phyloP scores from a whole-genome alignment of 2,888 invertebrate species.

The Callyntrura guangdongensis region DNA sequence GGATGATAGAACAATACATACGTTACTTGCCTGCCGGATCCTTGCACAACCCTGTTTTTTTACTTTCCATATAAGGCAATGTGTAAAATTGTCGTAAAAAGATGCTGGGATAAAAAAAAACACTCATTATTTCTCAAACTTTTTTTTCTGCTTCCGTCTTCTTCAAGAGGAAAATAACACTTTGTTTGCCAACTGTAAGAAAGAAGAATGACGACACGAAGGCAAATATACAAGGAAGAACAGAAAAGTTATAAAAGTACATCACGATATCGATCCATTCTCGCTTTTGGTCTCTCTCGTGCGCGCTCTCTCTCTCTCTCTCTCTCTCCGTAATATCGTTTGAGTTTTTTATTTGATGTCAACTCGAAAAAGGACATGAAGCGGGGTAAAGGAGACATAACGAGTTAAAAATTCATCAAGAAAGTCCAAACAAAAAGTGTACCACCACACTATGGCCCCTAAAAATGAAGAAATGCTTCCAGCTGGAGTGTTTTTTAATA shows the following conservation, averaged over 20 bases:
- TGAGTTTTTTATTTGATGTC: slow-evolving; percentile 50
- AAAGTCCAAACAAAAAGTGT: slow-evolving; percentile 64
- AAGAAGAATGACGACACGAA: neutral
- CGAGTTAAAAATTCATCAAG: slow-evolving; percentile 72
- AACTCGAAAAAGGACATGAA: slow-evolving; percentile 53
- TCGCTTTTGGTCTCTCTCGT: slow-evolving; percentile 17
- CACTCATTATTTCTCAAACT: slow-evolving; percentile 51
- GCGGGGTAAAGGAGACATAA: slow-evolving; percentile 48
- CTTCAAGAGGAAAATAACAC: neutral
- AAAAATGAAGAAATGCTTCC: slow-evolving; percentile 25
- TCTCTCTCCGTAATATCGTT: neutral
- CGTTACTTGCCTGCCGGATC: neutral
- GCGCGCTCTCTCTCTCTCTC: no score
- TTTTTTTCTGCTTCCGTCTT: slow-evolving; percentile 31
- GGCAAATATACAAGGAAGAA: neutral
- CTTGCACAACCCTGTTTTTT: slow-evolving; percentile 15
- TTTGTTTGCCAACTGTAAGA: slow-evolving; percentile 28
- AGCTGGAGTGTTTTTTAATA: slow-evolving; percentile 2
- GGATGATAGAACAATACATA: neutral
- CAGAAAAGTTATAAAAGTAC: slow-evolving; percentile 9
- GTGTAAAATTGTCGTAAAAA: slow-evolving; percentile 44
- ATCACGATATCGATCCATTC: slow-evolving; percentile 64
- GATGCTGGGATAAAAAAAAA: slow-evolving; percentile 22
- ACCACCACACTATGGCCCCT: neutral
- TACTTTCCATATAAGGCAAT: slow-evolving; percentile 18